phyloP scores from a whole-genome alignment of 2,888 invertebrate genomes.

The Chrysolina oricalcia region DNA sequence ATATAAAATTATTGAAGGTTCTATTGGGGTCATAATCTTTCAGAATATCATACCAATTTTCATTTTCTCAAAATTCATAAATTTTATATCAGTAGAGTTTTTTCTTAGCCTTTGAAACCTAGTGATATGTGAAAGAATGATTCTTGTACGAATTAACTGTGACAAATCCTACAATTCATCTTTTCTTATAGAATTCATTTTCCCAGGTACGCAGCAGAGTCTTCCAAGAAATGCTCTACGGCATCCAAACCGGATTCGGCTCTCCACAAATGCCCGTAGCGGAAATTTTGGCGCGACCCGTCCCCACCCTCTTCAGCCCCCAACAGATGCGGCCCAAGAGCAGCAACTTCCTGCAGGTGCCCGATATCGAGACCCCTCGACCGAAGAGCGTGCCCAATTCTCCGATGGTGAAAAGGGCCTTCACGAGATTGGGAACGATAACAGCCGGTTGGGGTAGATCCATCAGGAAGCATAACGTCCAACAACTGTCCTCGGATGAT shows the following conservation, averaged over 20 bases:
- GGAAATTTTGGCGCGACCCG: constrained; percentile 88
- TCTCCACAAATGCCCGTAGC: constrained; percentile 95
- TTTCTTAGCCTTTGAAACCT: no score
- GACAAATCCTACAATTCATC: no score
- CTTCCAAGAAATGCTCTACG: constrained; percentile 96
- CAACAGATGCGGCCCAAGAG: constrained; percentile 91
- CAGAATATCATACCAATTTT: no score
- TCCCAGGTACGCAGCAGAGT: constrained; percentile 78
- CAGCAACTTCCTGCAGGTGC: constrained; percentile 90
- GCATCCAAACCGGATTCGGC: constrained; percentile 94
- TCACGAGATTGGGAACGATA: constrained; percentile 91
- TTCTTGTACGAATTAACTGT: no score
- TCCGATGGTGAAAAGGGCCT: constrained; percentile 94
- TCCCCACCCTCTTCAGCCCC: constrained; percentile 89
- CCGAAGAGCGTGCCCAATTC: constrained; percentile 96
- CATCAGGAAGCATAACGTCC: constrained; percentile 87
- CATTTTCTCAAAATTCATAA: no score
- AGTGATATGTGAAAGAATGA: no score
- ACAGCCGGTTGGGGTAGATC: constrained; percentile 94
- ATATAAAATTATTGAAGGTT: no score
- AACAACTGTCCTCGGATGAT: constrained; percentile 88
- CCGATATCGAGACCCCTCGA: constrained; percentile 90
- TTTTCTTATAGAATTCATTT: neutral
- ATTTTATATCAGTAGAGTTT: no score
- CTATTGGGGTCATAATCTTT: no score